phyloP scores from a whole-genome alignment of 1,140 invertebrate genomes.

The Trichomalopsis sarcophagae region DNA sequence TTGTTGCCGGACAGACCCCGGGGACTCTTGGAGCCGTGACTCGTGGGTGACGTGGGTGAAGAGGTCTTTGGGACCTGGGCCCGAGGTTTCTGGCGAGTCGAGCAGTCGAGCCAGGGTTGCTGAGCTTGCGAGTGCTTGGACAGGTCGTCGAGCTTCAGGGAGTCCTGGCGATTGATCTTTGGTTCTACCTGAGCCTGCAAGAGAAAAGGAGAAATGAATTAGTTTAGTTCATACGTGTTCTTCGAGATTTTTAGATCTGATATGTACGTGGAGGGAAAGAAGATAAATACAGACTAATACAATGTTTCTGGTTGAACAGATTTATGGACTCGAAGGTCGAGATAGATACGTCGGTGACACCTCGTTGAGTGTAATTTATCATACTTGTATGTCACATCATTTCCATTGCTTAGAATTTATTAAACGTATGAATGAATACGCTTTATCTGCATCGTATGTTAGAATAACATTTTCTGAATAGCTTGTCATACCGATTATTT shows the following conservation, averaged over 20 bases:
- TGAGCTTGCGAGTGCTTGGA: background rate
- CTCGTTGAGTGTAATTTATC: background rate
- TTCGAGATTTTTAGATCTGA: background rate
- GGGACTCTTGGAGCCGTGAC: background rate
- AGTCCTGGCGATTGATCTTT: slow-evolving; percentile 67
- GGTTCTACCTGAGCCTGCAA: slow-evolving; percentile 55
- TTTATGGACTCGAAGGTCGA: background rate
- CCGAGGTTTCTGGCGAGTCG: slow-evolving; percentile 67
- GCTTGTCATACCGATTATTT: background rate
- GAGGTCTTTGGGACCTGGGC: slow-evolving; percentile 67
- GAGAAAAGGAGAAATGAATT: background rate
- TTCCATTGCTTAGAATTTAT: background rate
- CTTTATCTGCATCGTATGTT: background rate
- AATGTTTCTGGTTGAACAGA: background rate
- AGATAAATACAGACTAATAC: background rate
- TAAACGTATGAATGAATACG: background rate
- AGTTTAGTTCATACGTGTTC: background rate
- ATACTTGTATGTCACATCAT: background rate
- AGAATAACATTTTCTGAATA: background rate
- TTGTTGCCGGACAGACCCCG: slow-evolving; percentile 55
- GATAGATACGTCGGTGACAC: background rate
- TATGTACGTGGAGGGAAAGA: no score
- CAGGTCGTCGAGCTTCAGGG: slow-evolving; percentile 63
- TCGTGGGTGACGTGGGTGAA: background rate
- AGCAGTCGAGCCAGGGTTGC: slow-evolving; percentile 57